Percentiles rank a stretch among this genome's conserved stretches.
These are phyloP conservation scores for Drosophila busckii DNA, from an alignment of 1,140 invertebrate genomes.

Conservation along the genomic window DNA sequence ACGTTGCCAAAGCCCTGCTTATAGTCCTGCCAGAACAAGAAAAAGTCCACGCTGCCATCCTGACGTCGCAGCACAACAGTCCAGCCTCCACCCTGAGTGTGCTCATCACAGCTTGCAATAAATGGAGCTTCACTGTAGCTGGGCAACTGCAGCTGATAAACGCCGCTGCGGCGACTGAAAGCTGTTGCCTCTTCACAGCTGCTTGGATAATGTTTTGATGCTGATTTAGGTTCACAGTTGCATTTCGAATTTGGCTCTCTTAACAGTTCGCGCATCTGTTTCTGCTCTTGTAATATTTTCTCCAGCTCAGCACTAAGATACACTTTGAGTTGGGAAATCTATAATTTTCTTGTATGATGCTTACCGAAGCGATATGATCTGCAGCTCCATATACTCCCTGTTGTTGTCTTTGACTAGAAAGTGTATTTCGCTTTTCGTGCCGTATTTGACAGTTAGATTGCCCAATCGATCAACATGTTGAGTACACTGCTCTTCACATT, in stretches of 20 bases:
- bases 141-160: conserved; percentile 13
- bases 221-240: too few species aligned
- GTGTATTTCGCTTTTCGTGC: conserved; percentile 8
- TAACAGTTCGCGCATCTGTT: conserved; percentile 3
- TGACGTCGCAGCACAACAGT: conserved; percentile 80
- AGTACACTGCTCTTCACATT: neutral
- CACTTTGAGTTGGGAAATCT: neutral
- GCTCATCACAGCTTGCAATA: conserved; percentile 15
- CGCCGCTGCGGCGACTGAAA: neutral
- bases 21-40: conserved; percentile 82
- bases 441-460: conserved; percentile 17
- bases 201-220: neutral
- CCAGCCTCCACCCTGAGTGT: conserved; percentile 18
- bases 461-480: neutral
- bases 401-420: neutral
- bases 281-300: neutral
- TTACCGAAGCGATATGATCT: conserved; percentile 10
- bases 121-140: conserved; percentile 6
- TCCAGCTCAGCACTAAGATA: neutral
- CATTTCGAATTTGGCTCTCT: neutral
- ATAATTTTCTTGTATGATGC: too few species aligned
- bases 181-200: conserved; percentile 13
- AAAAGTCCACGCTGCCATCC: conserved; percentile 83
- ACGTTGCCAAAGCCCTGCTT: conserved; percentile 83
- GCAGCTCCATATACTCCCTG: neutral